Evolutionary conservation across 1,140 invertebrate species (phyloP).

Genomic region (Charaxes varanes): DNA sequence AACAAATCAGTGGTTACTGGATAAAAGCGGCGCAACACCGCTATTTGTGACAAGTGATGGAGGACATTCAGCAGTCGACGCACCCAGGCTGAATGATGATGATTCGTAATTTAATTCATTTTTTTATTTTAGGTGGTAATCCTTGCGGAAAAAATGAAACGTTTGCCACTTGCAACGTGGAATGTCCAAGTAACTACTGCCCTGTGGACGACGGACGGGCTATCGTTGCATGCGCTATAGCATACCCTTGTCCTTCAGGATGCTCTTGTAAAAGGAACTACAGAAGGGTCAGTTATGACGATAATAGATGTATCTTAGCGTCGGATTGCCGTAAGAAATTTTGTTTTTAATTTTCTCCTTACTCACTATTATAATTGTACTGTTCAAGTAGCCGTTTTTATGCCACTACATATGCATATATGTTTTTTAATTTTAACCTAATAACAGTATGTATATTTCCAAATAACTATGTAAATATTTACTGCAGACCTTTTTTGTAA

Average conservation of each 20-base stretch:
- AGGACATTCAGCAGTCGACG: too few species aligned
- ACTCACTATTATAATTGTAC: too few species aligned
- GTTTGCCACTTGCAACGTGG: conserved; percentile 27
- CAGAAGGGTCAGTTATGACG: conserved; percentile 19
- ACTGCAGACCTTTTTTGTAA: too few species aligned
- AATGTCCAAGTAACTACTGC: conserved; percentile 36
- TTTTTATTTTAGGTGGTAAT: conserved; percentile 26
- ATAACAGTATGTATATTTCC: too few species aligned
- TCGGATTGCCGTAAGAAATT: conserved; percentile 41
- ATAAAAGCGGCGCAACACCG: too few species aligned
- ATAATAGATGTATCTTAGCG: conserved; percentile 32
- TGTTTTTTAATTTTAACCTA: too few species aligned
- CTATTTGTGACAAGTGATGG: too few species aligned
- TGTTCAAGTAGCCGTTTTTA: too few species aligned
- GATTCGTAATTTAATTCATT: background rate
- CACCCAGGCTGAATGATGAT: too few species aligned
- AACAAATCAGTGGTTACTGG: too few species aligned
- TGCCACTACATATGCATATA: too few species aligned
- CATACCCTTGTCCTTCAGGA: conserved; percentile 30
- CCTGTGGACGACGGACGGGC: conserved; percentile 28
- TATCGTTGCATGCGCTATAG: conserved; percentile 24
- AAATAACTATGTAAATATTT: too few species aligned
- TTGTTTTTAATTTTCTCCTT: background rate
- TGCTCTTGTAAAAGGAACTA: conserved; percentile 32
- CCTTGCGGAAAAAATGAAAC: conserved; percentile 30